A percentile compares a stretch with the other conserved stretches of the same genome.
These are phyloP conservation scores for Phallusia fumigata DNA, from an alignment of 23 tunicate species.

Conservation along the genomic window DNA sequence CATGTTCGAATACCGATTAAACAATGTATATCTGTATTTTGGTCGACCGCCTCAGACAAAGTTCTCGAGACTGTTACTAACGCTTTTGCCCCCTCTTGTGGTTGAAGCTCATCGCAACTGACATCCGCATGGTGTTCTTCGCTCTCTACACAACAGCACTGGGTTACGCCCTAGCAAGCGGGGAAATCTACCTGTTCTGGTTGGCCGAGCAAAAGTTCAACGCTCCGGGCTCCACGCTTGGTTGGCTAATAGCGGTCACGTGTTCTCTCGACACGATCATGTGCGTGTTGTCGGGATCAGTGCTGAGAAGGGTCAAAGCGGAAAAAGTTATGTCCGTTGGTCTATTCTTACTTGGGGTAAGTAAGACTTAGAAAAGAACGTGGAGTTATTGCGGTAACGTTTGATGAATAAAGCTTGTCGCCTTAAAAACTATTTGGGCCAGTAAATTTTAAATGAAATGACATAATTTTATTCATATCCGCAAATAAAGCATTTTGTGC, in stretches of 20 bases:
- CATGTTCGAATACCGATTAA: neutral
- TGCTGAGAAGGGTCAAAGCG: slow-evolving; percentile 42
- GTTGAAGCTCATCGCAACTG: neutral
- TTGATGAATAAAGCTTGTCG: no score
- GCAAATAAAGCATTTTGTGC: no score
- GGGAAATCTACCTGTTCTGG: slow-evolving; percentile 58
- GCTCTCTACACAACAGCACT: neutral
- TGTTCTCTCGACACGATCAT: slow-evolving; percentile 31
- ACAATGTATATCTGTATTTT: neutral
- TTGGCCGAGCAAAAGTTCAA: slow-evolving; percentile 49
- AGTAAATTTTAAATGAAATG: no score
- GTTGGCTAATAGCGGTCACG: slow-evolving; percentile 12
- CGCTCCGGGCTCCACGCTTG: slow-evolving; percentile 41
- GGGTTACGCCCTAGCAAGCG: slow-evolving; percentile 21
- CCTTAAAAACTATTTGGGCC: no score
- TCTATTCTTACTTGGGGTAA: slow-evolving; percentile 22
- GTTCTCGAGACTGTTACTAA: neutral
- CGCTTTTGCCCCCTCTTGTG: neutral
- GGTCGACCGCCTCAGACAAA: neutral
- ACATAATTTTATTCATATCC: no score
- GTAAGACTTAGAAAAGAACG: no score
- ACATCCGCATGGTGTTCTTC: slow-evolving; percentile 29
- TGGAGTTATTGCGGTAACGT: no score
- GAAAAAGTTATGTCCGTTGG: slow-evolving; percentile 25
- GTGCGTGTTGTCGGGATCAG: slow-evolving; percentile 24